These are phyloP conservation scores for Anabas testudineus DNA, from an alignment of 2,797 vertebrate species.

Conservation along the genomic window DNA sequence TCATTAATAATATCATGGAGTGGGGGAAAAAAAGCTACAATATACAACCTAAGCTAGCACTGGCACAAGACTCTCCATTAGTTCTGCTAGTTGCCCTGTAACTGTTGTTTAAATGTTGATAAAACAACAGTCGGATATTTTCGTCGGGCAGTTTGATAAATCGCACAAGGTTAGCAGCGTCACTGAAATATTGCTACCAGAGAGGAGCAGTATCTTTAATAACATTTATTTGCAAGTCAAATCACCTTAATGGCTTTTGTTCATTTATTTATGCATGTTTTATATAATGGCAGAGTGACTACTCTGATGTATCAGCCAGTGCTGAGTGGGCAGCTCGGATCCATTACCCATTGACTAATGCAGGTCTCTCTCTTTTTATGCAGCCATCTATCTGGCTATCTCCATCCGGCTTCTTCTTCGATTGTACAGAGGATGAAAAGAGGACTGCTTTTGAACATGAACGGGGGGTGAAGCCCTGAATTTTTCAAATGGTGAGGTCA, in stretches of 20 bases:
- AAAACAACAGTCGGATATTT: conserved; percentile 22
- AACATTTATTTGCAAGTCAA: conserved; percentile 65
- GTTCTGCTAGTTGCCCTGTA: too few species aligned
- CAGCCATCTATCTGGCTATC: conserved; percentile 63
- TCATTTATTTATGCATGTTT: conserved; percentile 64
- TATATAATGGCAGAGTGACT: conserved; percentile 47
- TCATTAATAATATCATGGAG: too few species aligned
- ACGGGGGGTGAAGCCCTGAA: too few species aligned
- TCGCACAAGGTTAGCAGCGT: conserved; percentile 1
- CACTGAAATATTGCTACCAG: background rate
- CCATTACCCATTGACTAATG: conserved; percentile 72
- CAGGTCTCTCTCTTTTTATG: conserved; percentile 58
- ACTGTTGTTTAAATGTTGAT: conserved; percentile 14
- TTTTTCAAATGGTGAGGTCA: too few species aligned
- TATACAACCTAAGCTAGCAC: too few species aligned
- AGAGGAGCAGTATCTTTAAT: conserved; percentile 39
- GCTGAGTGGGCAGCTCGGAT: conserved; percentile 64
- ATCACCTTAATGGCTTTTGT: conserved; percentile 67
- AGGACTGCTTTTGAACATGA: too few species aligned
- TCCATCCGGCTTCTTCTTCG: conserved; percentile 35
- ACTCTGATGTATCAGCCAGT: conserved; percentile 55
- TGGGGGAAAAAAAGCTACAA: too few species aligned
- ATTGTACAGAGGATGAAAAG: conserved; percentile 6
- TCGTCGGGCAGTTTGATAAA: conserved; percentile 25
- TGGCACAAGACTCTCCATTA: too few species aligned